These are phyloP conservation scores for Heterodera schachtii DNA, from an alignment of 1,140 invertebrate genomes.

Conservation along the genomic window DNA sequence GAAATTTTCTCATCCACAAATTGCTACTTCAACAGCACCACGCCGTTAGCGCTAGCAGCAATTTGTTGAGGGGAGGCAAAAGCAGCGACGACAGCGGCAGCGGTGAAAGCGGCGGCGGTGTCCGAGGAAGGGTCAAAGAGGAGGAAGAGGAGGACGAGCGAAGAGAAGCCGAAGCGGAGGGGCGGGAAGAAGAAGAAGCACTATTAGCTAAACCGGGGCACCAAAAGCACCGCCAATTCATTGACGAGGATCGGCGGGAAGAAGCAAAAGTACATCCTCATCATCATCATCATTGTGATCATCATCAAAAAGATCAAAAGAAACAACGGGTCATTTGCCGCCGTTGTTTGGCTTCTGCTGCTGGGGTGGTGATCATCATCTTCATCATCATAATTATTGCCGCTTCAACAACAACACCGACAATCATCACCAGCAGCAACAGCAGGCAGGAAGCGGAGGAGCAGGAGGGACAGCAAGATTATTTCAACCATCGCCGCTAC, in stretches of 20 bases:
- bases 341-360: no score
- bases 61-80: no score
- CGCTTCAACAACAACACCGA: background rate
- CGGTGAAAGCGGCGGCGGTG: no score
- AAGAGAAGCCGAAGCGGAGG: constrained; percentile 4
- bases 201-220: background rate
- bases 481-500: background rate
- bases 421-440: background rate
- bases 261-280: constrained; percentile 10
- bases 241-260: background rate
- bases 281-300: background rate
- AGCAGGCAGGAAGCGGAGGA: background rate
- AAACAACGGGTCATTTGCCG: background rate
- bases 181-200: background rate
- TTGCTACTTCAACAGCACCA: constrained; percentile 1
- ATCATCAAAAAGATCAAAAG: no score
- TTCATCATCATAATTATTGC: no score
- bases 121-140: no score
- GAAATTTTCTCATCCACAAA: constrained; percentile 14
- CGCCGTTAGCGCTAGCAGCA: constrained; percentile 16
- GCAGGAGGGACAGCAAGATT: background rate
- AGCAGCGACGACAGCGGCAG: no score
- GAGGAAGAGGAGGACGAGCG: background rate
- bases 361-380: no score
- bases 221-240: background rate